A percentile compares a stretch with the other conserved stretches of the same genome.
Evolutionary conservation across 2,888 invertebrate genomes (phyloP).

Genomic region (Drosophila emarginata): DNA sequence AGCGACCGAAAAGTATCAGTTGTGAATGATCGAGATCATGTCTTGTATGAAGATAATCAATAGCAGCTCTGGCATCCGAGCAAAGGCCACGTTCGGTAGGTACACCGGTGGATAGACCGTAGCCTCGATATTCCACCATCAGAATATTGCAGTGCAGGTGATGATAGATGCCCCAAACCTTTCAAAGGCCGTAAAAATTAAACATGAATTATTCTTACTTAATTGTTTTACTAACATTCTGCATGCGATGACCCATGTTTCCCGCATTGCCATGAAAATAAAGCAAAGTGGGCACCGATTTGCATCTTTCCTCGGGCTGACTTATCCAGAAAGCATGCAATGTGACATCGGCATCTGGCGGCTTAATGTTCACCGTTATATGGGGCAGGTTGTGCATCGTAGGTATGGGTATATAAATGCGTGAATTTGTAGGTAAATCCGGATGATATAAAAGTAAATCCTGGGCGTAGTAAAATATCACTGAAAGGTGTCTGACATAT

Average conservation of each 20-base stretch:
- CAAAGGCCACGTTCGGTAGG: slow-evolving; percentile 94
- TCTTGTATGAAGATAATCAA: slow-evolving; percentile 92
- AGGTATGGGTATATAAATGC: slow-evolving; percentile 93
- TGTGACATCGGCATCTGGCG: slow-evolving; percentile 87
- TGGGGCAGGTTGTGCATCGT: slow-evolving; percentile 93
- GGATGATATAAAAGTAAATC: slow-evolving; percentile 95
- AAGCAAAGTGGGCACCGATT: slow-evolving; percentile 90
- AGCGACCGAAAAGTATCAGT: slow-evolving; percentile 95
- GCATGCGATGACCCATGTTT: slow-evolving; percentile 96
- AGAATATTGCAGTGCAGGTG: slow-evolving; percentile 92
- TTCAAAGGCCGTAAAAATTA: background rate
- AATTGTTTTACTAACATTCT: slow-evolving; percentile 85
- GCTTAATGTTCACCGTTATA: slow-evolving; percentile 90
- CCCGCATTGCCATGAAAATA: slow-evolving; percentile 98
- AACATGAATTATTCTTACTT: background rate
- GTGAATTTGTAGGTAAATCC: slow-evolving; percentile 93
- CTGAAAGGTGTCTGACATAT: slow-evolving; percentile 81
- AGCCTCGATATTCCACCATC: slow-evolving; percentile 97
- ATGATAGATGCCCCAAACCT: slow-evolving; percentile 90
- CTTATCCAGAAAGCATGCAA: slow-evolving; percentile 92
- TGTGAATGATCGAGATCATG: slow-evolving; percentile 92
- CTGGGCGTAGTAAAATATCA: slow-evolving; percentile 92
- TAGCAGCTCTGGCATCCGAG: slow-evolving; percentile 92
- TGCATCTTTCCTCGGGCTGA: slow-evolving; percentile 87
- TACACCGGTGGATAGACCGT: slow-evolving; percentile 94